Base-by-base conservation (phyloP, 2,888 invertebrate species). In the Philereme transversata region DNA sequence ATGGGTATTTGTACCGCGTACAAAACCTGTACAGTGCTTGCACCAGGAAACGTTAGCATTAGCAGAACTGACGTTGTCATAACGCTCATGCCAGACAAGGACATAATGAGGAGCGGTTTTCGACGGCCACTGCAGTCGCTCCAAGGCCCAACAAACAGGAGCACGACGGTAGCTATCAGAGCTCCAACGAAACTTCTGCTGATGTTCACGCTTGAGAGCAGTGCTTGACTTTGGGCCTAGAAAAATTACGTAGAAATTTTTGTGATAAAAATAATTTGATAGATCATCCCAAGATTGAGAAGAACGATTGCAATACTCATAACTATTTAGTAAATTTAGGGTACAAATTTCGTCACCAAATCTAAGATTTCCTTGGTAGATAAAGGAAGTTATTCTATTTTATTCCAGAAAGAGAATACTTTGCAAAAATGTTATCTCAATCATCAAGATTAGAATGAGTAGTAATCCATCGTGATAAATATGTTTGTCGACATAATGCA, bases 191-290 rank as follows among this genome's bases (percentile, higher is more conserved):
- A 92, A 78, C 91, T 92, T 63, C 92, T 75, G 67, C 90, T 96
- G n/a, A 96, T 93, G 66, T 95, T 95, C 83, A 96, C 94, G 3
- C 94, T 93, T 5, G 96, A 95, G 2, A 95, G 94, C 34, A 95
- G 82, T 67, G 93, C 93, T 84, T 95, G 95, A 58, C 85, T 93
- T 47, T 81, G 83, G 10, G 84, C 86, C 92, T 92, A 87, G 38
- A 85, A 86, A 34, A n/a, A 0, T n/a, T 9, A n/a, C 4, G 5
- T 40, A 7, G 8, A 40, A 40, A 40, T 4, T 7, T 7, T 6
- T 38, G 36, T 38, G 36, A 22, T 38, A 40, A 6, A 40, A 40
- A 8, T 40, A 40, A 6, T 40, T 8, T 6, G 6, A 6, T 40
- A 40, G 40, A 40, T 40, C 40, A 40, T 4, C 5, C 40, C 8